Percentiles rank a stretch among this genome's conserved stretches.
phyloP scores from a whole-genome alignment of 2,888 invertebrate species.

The Protophormia terraenovae region DNA sequence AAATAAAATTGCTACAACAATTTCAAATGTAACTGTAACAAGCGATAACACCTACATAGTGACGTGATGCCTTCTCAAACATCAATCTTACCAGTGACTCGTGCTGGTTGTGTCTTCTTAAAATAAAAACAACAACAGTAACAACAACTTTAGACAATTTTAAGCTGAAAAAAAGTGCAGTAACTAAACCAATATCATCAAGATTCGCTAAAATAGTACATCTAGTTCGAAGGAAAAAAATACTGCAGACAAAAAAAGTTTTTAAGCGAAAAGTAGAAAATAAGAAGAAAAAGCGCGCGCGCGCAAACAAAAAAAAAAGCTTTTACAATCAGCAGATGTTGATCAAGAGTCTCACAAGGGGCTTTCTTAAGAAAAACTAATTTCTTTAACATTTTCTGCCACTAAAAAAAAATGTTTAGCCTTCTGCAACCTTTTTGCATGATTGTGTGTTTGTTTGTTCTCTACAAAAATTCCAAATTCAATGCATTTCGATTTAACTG shows the following conservation, averaged over 20 bases:
- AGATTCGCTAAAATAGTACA: conserved; percentile 56
- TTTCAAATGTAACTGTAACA: conserved; percentile 41
- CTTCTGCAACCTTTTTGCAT: conserved; percentile 50
- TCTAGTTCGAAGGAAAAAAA: conserved; percentile 31
- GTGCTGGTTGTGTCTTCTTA: conserved; percentile 62
- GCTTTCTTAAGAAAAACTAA: conserved; percentile 60
- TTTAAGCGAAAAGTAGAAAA: conserved; percentile 30
- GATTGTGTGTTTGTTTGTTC: conserved; percentile 56
- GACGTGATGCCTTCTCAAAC: conserved; percentile 65
- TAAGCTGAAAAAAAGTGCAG: not conserved
- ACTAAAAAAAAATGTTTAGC: conserved; percentile 58
- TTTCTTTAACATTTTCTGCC: conserved; percentile 58
- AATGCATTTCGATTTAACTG: conserved; percentile 53
- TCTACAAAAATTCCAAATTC: conserved; percentile 55
- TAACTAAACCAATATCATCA: conserved; percentile 65
- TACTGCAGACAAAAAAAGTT: not conserved
- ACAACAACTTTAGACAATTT: not conserved
- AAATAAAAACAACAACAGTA: conserved; percentile 6
- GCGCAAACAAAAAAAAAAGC: too few species aligned
- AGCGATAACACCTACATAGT: conserved; percentile 78
- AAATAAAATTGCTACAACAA: not conserved
- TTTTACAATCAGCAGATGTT: conserved; percentile 66
- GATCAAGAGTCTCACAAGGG: conserved; percentile 61
- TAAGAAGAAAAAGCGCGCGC: conserved; percentile 42
- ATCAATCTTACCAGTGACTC: conserved; percentile 63